Conservation (phyloP, 1,140 invertebrate genomes). For the Megalopta genalis region DNA sequence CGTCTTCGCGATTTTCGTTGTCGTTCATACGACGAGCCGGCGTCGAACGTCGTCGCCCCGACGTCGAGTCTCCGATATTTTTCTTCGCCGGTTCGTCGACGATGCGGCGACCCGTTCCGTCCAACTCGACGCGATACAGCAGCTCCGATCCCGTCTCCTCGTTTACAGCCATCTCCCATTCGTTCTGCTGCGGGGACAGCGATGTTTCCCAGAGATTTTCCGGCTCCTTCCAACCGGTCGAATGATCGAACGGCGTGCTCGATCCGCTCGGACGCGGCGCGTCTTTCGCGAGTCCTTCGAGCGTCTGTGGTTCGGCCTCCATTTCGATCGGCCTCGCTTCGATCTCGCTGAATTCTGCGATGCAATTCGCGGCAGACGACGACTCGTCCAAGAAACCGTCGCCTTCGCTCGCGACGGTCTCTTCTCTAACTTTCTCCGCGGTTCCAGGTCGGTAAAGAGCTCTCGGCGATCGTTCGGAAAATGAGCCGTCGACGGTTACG, state of each 20-base stretch:
- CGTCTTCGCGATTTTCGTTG: too few relatives aligned
- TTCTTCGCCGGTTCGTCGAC: too few relatives aligned
- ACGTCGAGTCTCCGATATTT: not conserved
- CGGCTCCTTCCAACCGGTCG: not conserved
- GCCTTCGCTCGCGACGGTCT: not conserved
- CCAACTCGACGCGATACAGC: slow-evolving; percentile 19
- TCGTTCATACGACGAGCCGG: too few relatives aligned
- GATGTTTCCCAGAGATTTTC: not conserved
- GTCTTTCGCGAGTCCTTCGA: not conserved
- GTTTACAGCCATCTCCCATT: slow-evolving; percentile 18
- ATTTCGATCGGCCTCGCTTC: not conserved
- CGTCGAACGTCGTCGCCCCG: not conserved
- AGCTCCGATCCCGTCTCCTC: slow-evolving; percentile 3
- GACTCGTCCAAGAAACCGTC: not conserved
- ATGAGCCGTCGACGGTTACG: too few relatives aligned
- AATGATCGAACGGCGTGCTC: slow-evolving; percentile 4
- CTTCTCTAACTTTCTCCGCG: not conserved
- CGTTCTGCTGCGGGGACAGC: not conserved
- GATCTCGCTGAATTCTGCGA: not conserved
- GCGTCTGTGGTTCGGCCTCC: not conserved
- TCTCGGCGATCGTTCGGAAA: not conserved
- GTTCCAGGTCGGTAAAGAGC: not conserved
- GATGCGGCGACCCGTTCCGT: not conserved
- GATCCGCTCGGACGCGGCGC: slow-evolving; percentile 8
- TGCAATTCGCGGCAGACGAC: not conserved